Evolutionary conservation across 2,888 invertebrate genomes (phyloP), one percentile per base, ranked within the genome.

Genomic region (Perizoma affinitatum): DNA sequence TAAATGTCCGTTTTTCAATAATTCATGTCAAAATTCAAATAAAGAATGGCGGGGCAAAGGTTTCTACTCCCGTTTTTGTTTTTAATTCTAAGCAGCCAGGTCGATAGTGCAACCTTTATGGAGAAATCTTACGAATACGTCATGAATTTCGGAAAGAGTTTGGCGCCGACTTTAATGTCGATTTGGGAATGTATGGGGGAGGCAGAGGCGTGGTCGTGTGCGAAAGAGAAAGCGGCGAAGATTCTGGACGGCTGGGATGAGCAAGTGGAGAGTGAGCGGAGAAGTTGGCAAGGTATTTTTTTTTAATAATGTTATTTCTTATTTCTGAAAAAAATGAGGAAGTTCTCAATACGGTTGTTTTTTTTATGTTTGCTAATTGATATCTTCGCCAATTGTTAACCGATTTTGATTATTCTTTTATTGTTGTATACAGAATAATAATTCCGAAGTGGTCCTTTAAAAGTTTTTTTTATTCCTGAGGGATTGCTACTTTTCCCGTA

Each of bases 201-300:
- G 7, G 78, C 86, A 0, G 86, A 94, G 41, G 87, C 92, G 6
- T 93, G 94, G 93, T 75, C 76, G 6, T 94, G 94, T 85, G 93
- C 93, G 4, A 88, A 87, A 42, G 87, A 92, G 62, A 93, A 92
- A 66, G 93, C 94, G 4, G 93, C 90, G 45, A 92, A 90, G 53
- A 82, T 94, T 46, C 78, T 94, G 69, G 90, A 90, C 58, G 71
- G 72, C 0, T 92, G 88, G 88, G 83, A 84, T 2, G 77, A 81
- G 10, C 82, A 87, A 5, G 82, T 92, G 4, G 73, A 89, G 0
- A 79, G 82, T 10, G 87, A 93, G 38, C 71, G 89, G 59, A 75
- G 76, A 52, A 76, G 70, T 49, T 92, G 92, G 92, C 87, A 84
- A 82, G 88, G 93, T 93, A 73, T 50, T 52, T 45, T 54, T 58